Evolutionary conservation across 2,113 vertebrate genomes (phyloP).

Genomic region (Grammomys dolichurus): DNA sequence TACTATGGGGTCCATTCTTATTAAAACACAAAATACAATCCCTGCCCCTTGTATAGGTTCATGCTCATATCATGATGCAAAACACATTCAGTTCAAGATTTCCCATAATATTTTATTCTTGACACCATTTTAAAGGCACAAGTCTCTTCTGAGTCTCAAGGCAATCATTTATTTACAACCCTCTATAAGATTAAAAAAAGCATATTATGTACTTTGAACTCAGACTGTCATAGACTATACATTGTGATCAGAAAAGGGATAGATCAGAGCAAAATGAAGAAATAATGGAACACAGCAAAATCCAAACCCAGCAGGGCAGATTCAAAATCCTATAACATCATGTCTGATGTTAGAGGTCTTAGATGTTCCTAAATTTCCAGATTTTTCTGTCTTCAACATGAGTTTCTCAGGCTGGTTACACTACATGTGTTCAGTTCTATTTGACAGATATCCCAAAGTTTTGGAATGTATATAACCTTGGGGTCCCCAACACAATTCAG

Average conservation of each 20-base stretch:
- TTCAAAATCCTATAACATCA: background rate
- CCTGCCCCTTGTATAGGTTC: background rate
- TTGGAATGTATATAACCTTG: background rate
- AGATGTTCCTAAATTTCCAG: no score
- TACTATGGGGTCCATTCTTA: background rate
- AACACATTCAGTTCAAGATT: background rate
- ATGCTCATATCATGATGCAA: background rate
- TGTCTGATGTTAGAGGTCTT: background rate
- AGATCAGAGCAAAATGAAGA: background rate
- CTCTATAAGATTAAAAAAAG: background rate
- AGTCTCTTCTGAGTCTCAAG: background rate
- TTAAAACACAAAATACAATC: background rate
- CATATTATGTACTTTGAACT: background rate
- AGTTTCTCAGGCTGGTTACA: background rate
- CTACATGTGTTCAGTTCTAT: background rate
- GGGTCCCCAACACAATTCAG: no score
- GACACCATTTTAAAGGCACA: background rate
- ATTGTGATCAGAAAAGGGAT: background rate
- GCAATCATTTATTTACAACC: background rate
- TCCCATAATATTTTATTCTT: background rate
- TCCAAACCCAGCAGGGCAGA: background rate
- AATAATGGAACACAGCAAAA: background rate
- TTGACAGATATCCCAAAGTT: background rate
- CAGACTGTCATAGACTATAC: background rate
- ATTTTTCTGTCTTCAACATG: background rate